Percentiles rank a stretch among this genome's conserved stretches.
Evolutionary conservation across 2,888 invertebrate genomes (phyloP).

Genomic region (Trichacis sp.): DNA sequence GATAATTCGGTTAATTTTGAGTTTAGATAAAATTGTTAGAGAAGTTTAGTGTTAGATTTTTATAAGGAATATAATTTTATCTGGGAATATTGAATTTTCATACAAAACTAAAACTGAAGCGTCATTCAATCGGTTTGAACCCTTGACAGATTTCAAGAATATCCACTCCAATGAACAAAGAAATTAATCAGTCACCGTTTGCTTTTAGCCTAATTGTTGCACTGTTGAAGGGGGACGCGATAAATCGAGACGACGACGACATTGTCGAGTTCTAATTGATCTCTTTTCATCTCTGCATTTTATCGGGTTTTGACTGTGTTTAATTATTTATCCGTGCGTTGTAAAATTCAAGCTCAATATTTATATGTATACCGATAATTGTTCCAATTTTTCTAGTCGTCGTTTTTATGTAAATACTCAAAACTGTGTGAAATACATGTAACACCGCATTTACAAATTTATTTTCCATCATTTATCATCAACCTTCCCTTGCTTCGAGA

Average conservation of each 20-base stretch:
- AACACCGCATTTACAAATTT: neutral
- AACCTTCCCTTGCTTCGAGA: no score
- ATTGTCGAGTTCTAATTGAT: constrained; percentile 73
- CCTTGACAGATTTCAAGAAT: no score
- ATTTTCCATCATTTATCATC: no score
- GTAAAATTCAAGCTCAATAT: constrained; percentile 4
- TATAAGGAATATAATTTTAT: no score
- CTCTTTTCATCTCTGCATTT: constrained; percentile 5
- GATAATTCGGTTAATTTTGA: no score
- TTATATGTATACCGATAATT: neutral
- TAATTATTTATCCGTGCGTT: constrained; percentile 11
- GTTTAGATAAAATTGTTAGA: no score
- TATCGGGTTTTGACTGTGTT: constrained; percentile 6
- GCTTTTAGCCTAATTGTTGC: constrained; percentile 80
- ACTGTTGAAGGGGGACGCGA: constrained; percentile 83
- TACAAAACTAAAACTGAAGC: no score
- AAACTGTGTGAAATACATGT: neutral
- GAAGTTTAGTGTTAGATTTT: no score
- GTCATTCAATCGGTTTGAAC: no score
- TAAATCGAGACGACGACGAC: constrained; percentile 77
- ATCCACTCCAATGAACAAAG: neutral
- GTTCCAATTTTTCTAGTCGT: neutral
- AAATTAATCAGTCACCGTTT: constrained; percentile 1
- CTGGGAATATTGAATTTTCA: no score
- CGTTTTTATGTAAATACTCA: constrained; percentile 1